These are phyloP conservation scores for Palythoa grandiflora DNA, from an alignment of 92 coral and sea anemone genomes.

Conservation along the genomic window DNA sequence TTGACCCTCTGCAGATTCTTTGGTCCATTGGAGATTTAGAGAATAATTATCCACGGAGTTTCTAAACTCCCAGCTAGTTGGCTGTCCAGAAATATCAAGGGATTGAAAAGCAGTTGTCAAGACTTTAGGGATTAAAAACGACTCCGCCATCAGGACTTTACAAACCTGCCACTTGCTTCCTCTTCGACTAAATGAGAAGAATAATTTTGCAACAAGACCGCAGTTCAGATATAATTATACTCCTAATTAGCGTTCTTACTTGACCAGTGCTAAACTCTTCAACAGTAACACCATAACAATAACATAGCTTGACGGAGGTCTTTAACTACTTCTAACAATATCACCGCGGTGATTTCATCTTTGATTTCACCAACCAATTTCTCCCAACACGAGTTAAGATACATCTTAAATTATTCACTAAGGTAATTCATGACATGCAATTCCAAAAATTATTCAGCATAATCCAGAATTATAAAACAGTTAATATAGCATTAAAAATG, in stretches of 20 bases:
- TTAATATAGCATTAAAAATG: background rate
- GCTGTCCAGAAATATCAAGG: constrained; percentile 20
- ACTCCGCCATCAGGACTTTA: background rate
- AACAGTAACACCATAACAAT: background rate
- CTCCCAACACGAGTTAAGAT: background rate
- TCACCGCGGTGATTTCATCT: background rate
- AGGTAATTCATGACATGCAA: background rate
- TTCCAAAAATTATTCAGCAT: background rate
- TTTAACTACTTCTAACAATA: background rate
- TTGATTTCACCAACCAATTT: constrained; percentile 14
- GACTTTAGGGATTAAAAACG: constrained; percentile 2
- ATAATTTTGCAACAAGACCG: background rate
- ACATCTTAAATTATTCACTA: background rate
- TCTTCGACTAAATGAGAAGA: background rate
- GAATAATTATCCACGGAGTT: constrained; percentile 18
- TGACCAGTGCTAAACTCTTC: background rate
- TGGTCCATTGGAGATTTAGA: constrained; percentile 36
- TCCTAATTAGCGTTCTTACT: background rate
- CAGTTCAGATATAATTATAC: background rate
- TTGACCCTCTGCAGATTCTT: background rate
- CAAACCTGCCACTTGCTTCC: background rate
- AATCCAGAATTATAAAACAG: background rate
- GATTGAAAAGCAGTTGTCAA: constrained; percentile 33
- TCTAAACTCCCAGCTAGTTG: constrained; percentile 42
- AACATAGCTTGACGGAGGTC: background rate